Evolutionary conservation across 2,797 vertebrate species (phyloP).

Genomic region (Salmo trutta): DNA sequence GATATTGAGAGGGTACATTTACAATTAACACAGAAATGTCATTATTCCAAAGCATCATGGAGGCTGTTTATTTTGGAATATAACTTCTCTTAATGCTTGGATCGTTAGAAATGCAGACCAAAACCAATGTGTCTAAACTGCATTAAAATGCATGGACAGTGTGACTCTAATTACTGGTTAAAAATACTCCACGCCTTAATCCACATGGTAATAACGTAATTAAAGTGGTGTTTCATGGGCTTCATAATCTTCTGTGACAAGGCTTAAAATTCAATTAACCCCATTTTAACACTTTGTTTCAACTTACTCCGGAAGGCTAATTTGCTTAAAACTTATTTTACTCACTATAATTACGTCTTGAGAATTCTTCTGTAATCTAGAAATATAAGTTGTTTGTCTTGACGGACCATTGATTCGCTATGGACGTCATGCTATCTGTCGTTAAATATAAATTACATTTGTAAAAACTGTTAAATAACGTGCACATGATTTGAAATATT

Average conservation of each 20-base stretch:
- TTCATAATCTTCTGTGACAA: conserved; percentile 79
- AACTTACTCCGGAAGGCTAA: conserved; percentile 73
- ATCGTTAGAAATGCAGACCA: conserved; percentile 52
- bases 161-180: conserved; percentile 72
- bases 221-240: conserved; percentile 76
- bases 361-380: conserved; percentile 62
- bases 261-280: conserved; percentile 84
- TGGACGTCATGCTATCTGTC: conserved; percentile 20
- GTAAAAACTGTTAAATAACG: neutral
- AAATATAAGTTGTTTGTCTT: conserved; percentile 70
- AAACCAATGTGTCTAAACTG: conserved; percentile 63
- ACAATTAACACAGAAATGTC: conserved; percentile 43
- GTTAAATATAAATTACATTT: too few species aligned
- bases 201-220: conserved; percentile 79
- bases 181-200: conserved; percentile 76
- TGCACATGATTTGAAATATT: neutral
- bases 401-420: conserved; percentile 46
- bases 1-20: conserved; percentile 36
- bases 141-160: conserved; percentile 70
- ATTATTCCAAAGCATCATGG: conserved; percentile 50
- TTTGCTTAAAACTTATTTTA: conserved; percentile 75
- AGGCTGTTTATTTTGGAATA: conserved; percentile 46
- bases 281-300: conserved; percentile 80
- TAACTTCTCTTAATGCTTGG: conserved; percentile 46
- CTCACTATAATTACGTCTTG: conserved; percentile 67